A percentile compares a stretch with the other conserved stretches of the same genome.
These are phyloP conservation scores for Tapirus terrestris DNA, from an alignment of 2,113 vertebrate genomes.

Conservation along the genomic window DNA sequence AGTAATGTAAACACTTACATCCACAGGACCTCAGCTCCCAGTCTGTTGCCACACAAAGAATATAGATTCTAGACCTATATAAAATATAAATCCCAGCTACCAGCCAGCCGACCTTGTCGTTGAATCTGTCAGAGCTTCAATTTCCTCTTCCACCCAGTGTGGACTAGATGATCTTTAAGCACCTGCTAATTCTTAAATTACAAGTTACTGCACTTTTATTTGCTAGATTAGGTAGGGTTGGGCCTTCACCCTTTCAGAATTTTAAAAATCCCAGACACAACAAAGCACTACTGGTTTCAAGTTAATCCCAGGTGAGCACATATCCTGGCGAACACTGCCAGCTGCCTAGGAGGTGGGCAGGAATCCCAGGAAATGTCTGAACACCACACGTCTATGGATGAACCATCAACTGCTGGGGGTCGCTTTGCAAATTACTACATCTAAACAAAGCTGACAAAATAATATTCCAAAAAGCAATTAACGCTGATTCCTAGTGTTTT, in stretches of 20 bases:
- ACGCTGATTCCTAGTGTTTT: conserved; percentile 64
- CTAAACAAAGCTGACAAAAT: conserved; percentile 67
- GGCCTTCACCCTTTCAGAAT: conserved; percentile 49
- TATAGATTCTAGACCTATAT: neutral
- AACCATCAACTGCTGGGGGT: conserved; percentile 52
- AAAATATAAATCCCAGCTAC: neutral
- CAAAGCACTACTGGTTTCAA: conserved; percentile 47
- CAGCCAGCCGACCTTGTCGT: conserved; percentile 38
- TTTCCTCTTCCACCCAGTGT: neutral
- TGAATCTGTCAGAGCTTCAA: neutral
- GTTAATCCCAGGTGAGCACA: conserved; percentile 62
- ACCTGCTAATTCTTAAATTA: conserved; percentile 58
- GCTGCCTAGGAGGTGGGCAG: conserved; percentile 62
- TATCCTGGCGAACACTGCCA: conserved; percentile 8
- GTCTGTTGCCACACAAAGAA: neutral
- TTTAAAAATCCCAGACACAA: conserved; percentile 65
- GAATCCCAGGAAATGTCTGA: conserved; percentile 71
- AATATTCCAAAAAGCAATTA: conserved; percentile 66
- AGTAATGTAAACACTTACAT: conserved; percentile 2
- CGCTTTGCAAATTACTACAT: conserved; percentile 73
- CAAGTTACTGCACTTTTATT: conserved; percentile 55
- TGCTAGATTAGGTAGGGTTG: conserved; percentile 52
- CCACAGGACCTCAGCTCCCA: neutral
- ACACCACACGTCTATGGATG: conserved; percentile 25
- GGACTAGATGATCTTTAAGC: neutral